These are phyloP conservation scores for Rhysida immarginata DNA, from an alignment of 1,140 invertebrate species.

Conservation along the genomic window DNA sequence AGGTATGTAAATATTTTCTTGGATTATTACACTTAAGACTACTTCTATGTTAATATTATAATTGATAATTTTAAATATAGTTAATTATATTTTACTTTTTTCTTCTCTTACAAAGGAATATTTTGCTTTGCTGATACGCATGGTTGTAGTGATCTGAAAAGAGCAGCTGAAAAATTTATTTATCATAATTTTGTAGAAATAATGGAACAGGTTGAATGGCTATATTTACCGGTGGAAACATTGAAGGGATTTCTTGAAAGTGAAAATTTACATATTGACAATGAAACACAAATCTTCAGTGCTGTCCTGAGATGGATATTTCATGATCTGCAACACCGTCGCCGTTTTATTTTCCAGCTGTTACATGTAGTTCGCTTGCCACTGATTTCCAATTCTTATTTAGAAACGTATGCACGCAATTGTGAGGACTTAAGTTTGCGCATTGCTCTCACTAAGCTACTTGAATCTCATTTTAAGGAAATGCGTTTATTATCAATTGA, in stretches of 20 bases:
- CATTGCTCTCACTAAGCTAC: conserved; percentile 42
- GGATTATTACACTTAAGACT: not conserved
- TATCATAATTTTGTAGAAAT: conserved; percentile 74
- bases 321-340: conserved; percentile 58
- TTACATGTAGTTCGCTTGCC: conserved; percentile 68
- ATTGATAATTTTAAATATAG: not conserved
- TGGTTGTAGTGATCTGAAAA: conserved; percentile 62
- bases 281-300: conserved; percentile 80
- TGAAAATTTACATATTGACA: conserved; percentile 76
- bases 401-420: conserved; percentile 62
- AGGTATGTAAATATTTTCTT: conserved; percentile 3
- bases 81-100: not conserved
- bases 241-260: conserved; percentile 64
- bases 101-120: conserved; percentile 29
- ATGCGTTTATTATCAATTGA: not conserved
- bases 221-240: conserved; percentile 65
- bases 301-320: conserved; percentile 81
- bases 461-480: conserved; percentile 6
- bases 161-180: conserved; percentile 66
- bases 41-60: not conserved
- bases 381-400: conserved; percentile 49
- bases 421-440: conserved; percentile 60
- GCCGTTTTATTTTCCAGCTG: conserved; percentile 73
- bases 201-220: conserved; percentile 63
- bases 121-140: conserved; percentile 72